These are phyloP conservation scores for Drosophila kurseongensis DNA, from an alignment of 1,140 invertebrate genomes.

Conservation along the genomic window DNA sequence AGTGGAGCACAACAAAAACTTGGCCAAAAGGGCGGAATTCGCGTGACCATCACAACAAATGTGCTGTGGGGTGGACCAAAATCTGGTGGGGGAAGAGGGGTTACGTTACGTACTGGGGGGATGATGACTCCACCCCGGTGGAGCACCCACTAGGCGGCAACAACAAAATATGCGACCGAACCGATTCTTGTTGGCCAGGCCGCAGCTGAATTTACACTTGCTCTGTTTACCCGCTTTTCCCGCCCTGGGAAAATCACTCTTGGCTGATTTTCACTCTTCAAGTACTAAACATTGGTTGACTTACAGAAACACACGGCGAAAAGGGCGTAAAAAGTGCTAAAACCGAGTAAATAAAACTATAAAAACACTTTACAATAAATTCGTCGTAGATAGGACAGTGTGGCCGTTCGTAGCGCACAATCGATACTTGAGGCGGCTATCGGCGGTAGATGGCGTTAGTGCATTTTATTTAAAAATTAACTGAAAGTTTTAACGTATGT, in stretches of 20 bases:
- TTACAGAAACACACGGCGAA: slow-evolving; percentile 65
- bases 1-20: slow-evolving; percentile 34
- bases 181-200: slow-evolving; percentile 19
- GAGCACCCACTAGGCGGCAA: slow-evolving; percentile 54
- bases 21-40: slow-evolving; percentile 58
- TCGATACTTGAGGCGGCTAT: slow-evolving; percentile 21
- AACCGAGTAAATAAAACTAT: slow-evolving; percentile 73
- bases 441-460: neutral
- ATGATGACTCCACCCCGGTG: slow-evolving; percentile 51
- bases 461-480: neutral
- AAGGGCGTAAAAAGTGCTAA: slow-evolving; percentile 58
- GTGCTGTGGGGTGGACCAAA: neutral
- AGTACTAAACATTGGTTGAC: slow-evolving; percentile 58
- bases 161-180: slow-evolving; percentile 20
- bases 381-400: slow-evolving; percentile 42
- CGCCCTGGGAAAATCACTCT: neutral
- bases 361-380: slow-evolving; percentile 62
- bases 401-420: slow-evolving; percentile 18
- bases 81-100: neutral
- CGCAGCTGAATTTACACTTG: slow-evolving; percentile 66
- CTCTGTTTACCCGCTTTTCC: slow-evolving; percentile 37
- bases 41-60: slow-evolving; percentile 59
- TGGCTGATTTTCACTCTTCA: neutral
- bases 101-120: neutral
- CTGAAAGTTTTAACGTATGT: no score